Conservation (phyloP, 2,888 invertebrate species). For the Ypsolopha scabrella region DNA sequence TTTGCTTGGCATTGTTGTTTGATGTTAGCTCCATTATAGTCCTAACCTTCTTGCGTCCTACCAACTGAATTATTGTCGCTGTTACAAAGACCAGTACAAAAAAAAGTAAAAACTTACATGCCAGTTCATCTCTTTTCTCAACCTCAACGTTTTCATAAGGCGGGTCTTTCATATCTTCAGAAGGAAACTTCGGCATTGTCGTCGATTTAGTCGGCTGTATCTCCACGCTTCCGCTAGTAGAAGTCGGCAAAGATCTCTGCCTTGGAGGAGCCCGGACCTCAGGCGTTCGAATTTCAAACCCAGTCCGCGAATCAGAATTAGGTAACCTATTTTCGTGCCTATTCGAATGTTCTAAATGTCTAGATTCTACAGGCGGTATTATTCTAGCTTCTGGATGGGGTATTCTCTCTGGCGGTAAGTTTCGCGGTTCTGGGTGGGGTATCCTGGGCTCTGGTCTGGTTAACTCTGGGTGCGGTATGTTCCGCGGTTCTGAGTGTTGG, state of each 20-base stretch:
- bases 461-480: neutral
- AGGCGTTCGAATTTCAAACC: slow-evolving; percentile 13
- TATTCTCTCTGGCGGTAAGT: neutral
- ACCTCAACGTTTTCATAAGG: slow-evolving; percentile 55
- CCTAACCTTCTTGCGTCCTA: too few species aligned
- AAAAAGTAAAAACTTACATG: slow-evolving; percentile 35
- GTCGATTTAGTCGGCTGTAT: slow-evolving; percentile 65
- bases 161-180: slow-evolving; percentile 48
- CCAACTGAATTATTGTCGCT: too few species aligned
- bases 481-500: neutral
- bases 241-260: slow-evolving; percentile 50
- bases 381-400: slow-evolving; percentile 6
- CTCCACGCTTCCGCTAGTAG: slow-evolving; percentile 40
- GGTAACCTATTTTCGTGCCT: slow-evolving; percentile 7
- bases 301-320: slow-evolving; percentile 15
- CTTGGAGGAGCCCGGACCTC: slow-evolving; percentile 49
- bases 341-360: slow-evolving; percentile 9
- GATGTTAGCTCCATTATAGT: too few species aligned
- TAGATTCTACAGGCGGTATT: neutral
- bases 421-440: neutral
- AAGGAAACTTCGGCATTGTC: slow-evolving; percentile 70
- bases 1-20: too few species aligned
- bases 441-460: neutral
- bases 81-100: too few species aligned
- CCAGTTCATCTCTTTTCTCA: slow-evolving; percentile 42